A percentile compares a stretch with the other conserved stretches of the same genome.
Conservation (phyloP, 2,113 vertebrate genomes). For the Oplegnathus fasciatus region DNA sequence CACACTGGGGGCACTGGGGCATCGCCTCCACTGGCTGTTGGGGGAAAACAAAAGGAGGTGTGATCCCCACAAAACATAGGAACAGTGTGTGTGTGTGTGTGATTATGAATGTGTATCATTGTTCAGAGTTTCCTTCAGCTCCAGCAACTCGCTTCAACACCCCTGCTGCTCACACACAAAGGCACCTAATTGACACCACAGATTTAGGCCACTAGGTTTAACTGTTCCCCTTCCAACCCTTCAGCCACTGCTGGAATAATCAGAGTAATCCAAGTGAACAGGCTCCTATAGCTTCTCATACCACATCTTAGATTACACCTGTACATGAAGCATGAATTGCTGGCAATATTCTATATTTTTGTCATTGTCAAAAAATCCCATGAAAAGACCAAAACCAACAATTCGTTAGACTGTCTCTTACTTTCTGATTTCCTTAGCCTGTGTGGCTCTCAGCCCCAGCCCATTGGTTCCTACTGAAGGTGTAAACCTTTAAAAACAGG, state of each 20-base stretch:
- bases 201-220: constrained; percentile 76
- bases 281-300: neutral
- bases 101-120: constrained; percentile 73
- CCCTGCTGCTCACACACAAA: constrained; percentile 75
- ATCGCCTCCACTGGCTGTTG: constrained; percentile 72
- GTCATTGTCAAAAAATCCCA: neutral
- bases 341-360: neutral
- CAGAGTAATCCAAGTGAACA: constrained; percentile 45
- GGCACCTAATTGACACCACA: constrained; percentile 79
- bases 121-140: constrained; percentile 77
- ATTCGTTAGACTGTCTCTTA: neutral
- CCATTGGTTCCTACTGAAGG: neutral
- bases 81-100: constrained; percentile 39
- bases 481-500: neutral
- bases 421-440: rapidly evolving
- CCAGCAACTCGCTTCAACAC: constrained; percentile 74
- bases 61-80: constrained; percentile 71
- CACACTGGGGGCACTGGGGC: constrained; percentile 80
- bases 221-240: constrained; percentile 62
- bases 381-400: neutral
- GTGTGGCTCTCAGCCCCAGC: neutral
- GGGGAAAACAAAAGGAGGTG: constrained; percentile 78
- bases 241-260: constrained; percentile 57
- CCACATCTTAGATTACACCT: neutral
- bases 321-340: neutral